These are phyloP conservation scores for Sternarchorhynchus goeldii DNA, from an alignment of 2,797 vertebrate genomes.

Conservation along the genomic window DNA sequence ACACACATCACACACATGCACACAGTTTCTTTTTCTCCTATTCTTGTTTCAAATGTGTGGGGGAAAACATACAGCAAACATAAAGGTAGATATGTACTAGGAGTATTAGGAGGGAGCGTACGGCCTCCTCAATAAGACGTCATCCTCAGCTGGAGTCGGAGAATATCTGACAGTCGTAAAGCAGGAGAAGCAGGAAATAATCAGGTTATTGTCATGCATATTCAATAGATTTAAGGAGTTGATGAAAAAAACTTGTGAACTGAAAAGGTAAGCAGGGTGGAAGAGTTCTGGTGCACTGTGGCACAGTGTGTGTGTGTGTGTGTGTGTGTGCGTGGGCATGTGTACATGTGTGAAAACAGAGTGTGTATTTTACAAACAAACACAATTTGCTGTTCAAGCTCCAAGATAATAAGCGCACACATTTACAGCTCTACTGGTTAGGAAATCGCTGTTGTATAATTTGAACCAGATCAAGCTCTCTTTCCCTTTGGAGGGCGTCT, in stretches of 20 bases:
- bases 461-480: conserved; percentile 40
- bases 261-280: background rate
- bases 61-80: conserved; percentile 14
- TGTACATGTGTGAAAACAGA: background rate
- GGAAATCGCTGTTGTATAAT: conserved; percentile 37
- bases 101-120: background rate
- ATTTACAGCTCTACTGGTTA: conserved; percentile 39
- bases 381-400: conserved; percentile 11
- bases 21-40: too few relatives aligned
- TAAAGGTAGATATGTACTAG: conserved; percentile 10
- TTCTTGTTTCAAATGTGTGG: too few relatives aligned
- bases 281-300: too few relatives aligned
- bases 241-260: conserved; percentile 20
- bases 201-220: conserved; percentile 51
- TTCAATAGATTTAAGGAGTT: conserved; percentile 16
- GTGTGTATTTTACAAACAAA: conserved; percentile 6
- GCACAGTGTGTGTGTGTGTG: conserved; percentile 12
- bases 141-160: conserved; percentile 36
- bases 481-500: background rate
- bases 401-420: conserved; percentile 36
- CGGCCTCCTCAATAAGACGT: conserved; percentile 21
- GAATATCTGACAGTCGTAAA: conserved; percentile 7
- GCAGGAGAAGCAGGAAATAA: conserved; percentile 28
- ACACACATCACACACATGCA: too few relatives aligned
- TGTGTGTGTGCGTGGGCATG: conserved; percentile 23